A percentile compares a stretch with the other conserved stretches of the same genome.
These are phyloP conservation scores for Sebastes steindachneri DNA, from an alignment of 2,797 vertebrate genomes.

Conservation along the genomic window DNA sequence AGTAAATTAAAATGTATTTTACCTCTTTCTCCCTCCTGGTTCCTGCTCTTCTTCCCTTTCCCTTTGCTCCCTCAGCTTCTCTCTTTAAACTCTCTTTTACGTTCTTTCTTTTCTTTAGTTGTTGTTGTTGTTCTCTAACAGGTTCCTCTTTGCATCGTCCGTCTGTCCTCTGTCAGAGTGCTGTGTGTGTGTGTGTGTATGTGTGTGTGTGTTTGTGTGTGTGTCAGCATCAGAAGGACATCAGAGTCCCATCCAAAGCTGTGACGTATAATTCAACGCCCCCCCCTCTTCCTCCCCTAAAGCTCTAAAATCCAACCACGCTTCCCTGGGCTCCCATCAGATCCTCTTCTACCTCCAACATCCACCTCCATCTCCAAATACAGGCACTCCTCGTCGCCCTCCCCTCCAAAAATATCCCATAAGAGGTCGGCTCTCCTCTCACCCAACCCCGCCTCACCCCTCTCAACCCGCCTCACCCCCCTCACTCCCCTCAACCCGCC, in stretches of 20 bases:
- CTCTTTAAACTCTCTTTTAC: not conserved
- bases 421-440: conserved; percentile 20
- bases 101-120: conserved; percentile 32
- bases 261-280: conserved; percentile 50
- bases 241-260: conserved; percentile 41
- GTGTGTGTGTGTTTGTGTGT: not conserved
- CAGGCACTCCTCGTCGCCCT: conserved; percentile 64
- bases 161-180: conserved; percentile 62
- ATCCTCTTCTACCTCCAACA: conserved; percentile 30
- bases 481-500: too few species aligned
- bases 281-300: not conserved
- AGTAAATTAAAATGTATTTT: conserved; percentile 1
- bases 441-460: not conserved
- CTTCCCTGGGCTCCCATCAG: conserved; percentile 19
- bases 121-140: conserved; percentile 37
- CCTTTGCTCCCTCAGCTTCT: conserved; percentile 32
- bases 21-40: conserved; percentile 58
- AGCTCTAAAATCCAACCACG: conserved; percentile 13
- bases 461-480: not conserved
- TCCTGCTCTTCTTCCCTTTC: conserved; percentile 35
- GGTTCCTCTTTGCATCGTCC: conserved; percentile 56
- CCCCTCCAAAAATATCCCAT: conserved; percentile 72
- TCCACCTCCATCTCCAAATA: conserved; percentile 78
- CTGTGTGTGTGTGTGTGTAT: conserved; percentile 56
- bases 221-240: conserved; percentile 15